A percentile compares a stretch with the other conserved stretches of the same genome.
Conservation (phyloP, 2,113 vertebrate genomes). For the Camelus dromedarius region DNA sequence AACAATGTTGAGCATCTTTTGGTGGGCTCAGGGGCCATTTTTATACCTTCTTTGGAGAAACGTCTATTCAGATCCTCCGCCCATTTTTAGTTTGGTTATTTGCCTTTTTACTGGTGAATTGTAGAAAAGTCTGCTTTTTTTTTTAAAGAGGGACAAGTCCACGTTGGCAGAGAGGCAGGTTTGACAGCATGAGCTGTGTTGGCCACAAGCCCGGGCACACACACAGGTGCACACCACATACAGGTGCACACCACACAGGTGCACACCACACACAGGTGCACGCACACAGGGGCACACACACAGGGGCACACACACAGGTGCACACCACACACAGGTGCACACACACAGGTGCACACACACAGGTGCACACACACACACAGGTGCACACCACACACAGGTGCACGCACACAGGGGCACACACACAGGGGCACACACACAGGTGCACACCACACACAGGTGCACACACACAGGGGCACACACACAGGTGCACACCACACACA, state of each 20-base stretch:
- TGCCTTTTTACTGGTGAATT: background rate
- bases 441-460: too few species aligned
- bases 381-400: too few species aligned
- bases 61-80: background rate
- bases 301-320: too few species aligned
- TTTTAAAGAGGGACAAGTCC: too few species aligned
- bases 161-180: background rate
- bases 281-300: too few species aligned
- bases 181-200: fast-evolving
- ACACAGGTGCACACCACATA: fast-evolving
- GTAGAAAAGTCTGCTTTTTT: background rate
- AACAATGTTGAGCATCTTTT: fast-evolving
- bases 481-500: too few species aligned
- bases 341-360: too few species aligned
- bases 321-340: too few species aligned
- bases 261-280: too few species aligned
- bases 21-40: fast-evolving
- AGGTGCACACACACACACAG: too few species aligned
- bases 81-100: background rate
- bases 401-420: too few species aligned
- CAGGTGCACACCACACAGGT: fast-evolving
- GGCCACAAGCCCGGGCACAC: fast-evolving
- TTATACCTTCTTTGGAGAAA: background rate
- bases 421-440: too few species aligned
- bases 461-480: fast-evolving